Conservation (phyloP, 2,797 vertebrate species). For the Scyliorhinus canicula region DNA sequence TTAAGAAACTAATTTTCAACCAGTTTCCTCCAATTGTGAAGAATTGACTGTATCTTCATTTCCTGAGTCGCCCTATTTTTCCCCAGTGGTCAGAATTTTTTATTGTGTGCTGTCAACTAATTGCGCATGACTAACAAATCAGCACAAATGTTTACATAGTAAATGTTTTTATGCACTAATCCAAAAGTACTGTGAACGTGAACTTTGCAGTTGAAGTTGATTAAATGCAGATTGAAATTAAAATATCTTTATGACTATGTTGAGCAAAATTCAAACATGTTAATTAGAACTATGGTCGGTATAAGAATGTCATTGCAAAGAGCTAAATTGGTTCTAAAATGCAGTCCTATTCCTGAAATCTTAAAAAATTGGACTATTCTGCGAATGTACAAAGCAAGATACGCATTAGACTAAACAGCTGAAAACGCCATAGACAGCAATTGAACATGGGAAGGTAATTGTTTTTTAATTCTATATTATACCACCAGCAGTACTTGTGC, state of each 20-base stretch:
- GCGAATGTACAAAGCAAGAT: not conserved
- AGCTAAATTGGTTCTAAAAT: not conserved
- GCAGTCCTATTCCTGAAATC: not conserved
- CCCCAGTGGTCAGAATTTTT: not conserved
- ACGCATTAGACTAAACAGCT: not conserved
- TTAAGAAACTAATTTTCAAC: not conserved
- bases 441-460: not conserved
- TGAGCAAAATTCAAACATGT: not conserved
- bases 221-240: not conserved
- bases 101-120: not conserved
- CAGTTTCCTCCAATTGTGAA: not conserved
- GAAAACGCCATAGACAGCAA: not conserved
- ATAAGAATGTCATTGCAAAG: not conserved
- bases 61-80: not conserved
- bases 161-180: not conserved
- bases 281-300: not conserved
- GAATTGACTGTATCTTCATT: not conserved
- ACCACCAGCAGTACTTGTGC: not conserved
- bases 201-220: not conserved
- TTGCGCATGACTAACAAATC: not conserved
- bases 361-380: not conserved
- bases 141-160: not conserved
- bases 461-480: not conserved
- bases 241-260: not conserved
- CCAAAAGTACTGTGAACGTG: not conserved